phyloP scores from a whole-genome alignment of 2,888 invertebrate species.

The Leptodirus hochenwartii region DNA sequence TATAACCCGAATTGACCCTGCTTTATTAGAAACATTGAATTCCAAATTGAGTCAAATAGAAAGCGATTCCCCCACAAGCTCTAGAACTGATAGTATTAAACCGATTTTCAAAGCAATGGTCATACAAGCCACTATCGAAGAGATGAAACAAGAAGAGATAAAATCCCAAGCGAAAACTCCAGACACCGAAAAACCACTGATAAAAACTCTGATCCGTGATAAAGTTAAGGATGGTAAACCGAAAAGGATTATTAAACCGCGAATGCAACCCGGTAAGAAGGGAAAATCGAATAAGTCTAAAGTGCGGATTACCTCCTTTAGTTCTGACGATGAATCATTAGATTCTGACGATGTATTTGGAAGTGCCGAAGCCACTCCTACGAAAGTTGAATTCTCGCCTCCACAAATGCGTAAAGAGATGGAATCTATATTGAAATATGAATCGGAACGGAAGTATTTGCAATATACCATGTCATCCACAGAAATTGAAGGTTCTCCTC shows the following conservation, averaged over 20 bases:
- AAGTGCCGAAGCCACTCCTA: conserved; percentile 54
- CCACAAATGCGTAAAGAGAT: conserved; percentile 59
- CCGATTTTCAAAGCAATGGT: conserved; percentile 17
- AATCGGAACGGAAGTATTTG: conserved; percentile 47
- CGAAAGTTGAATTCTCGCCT: conserved; percentile 52
- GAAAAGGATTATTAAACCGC: conserved; percentile 41
- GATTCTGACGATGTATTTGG: conserved; percentile 64
- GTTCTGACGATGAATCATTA: conserved; percentile 57
- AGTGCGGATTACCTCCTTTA: conserved; percentile 56
- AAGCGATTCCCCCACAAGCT: conserved; percentile 58
- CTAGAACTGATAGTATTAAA: conserved; percentile 47
- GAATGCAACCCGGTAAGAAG: conserved; percentile 39
- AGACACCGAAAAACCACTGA: conserved; percentile 4
- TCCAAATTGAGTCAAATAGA: conserved; percentile 59
- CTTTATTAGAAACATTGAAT: conserved; percentile 43
- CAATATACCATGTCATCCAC: conserved; percentile 50
- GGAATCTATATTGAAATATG: conserved; percentile 52
- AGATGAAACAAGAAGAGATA: no score
- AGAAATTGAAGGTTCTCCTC: conserved; percentile 59
- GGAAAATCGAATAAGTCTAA: conserved; percentile 45
- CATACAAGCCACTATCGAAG: conserved; percentile 11
- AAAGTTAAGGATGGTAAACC: conserved; percentile 37
- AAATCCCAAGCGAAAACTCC: conserved; percentile 2
- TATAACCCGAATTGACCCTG: conserved; percentile 52
- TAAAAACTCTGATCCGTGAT: conserved; percentile 5